These are phyloP conservation scores for Hofmannophila pseudospretella DNA, from an alignment of 2,888 invertebrate species.

Conservation along the genomic window DNA sequence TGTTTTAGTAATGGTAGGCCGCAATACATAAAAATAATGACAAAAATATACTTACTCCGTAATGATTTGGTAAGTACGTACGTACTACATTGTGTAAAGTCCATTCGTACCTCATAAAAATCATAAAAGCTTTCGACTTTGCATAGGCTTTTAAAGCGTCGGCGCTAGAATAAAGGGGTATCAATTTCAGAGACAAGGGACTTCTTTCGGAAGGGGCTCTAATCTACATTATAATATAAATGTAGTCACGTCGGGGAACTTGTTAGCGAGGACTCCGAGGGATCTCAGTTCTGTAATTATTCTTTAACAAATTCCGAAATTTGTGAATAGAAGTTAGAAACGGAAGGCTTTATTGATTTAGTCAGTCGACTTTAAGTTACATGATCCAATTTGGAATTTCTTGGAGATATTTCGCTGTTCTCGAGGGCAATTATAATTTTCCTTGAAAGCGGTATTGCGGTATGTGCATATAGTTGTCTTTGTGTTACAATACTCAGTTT, in stretches of 20 bases:
- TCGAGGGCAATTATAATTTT: conserved; percentile 18
- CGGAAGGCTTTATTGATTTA: conserved; percentile 30
- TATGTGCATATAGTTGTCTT: not conserved
- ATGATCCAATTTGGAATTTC: conserved; percentile 34
- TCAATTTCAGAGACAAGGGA: conserved; percentile 7
- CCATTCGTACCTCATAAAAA: no score
- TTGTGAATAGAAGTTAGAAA: conserved; percentile 27
- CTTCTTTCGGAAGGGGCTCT: conserved; percentile 6
- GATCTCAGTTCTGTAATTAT: conserved; percentile 24
- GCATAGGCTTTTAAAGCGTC: not conserved
- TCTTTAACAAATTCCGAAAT: conserved; percentile 23
- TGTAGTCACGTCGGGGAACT: conserved; percentile 9
- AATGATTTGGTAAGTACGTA: no score
- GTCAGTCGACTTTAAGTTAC: conserved; percentile 26
- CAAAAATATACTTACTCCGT: no score
- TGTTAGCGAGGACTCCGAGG: conserved; percentile 19
- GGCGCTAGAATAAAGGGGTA: conserved; percentile 9
- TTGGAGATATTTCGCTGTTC: conserved; percentile 25
- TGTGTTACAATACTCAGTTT: no score
- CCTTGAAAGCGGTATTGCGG: not conserved
- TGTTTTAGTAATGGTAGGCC: no score
- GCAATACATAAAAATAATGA: no score
- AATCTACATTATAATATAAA: conserved; percentile 11
- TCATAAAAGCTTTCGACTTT: not conserved
- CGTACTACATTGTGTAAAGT: no score